Evolutionary conservation across 2,888 invertebrate species (phyloP).

Genomic region (Platycnemis pennipes): DNA sequence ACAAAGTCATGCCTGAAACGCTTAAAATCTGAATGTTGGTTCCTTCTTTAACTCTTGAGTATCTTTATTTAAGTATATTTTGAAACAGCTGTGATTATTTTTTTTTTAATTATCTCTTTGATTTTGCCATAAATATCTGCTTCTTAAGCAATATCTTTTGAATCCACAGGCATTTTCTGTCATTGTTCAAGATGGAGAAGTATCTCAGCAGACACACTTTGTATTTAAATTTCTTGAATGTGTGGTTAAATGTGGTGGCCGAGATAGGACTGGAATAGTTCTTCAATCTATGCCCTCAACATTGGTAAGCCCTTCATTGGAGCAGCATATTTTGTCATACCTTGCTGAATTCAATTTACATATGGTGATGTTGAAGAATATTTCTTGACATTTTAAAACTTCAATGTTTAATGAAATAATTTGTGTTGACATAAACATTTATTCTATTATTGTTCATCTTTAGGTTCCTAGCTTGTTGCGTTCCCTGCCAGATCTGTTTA

Average conservation of each 20-base stretch:
- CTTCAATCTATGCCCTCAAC: slow-evolving; percentile 88
- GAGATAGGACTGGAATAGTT: slow-evolving; percentile 86
- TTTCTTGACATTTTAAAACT: too few species aligned
- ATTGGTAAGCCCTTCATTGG: slow-evolving; percentile 78
- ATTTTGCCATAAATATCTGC: neutral
- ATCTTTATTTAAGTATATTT: too few species aligned
- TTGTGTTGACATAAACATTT: too few species aligned
- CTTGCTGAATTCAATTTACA: neutral
- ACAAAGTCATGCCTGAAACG: too few species aligned
- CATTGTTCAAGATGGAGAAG: slow-evolving; percentile 87
- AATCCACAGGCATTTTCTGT: slow-evolving; percentile 85
- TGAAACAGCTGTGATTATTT: too few species aligned
- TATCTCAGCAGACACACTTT: slow-evolving; percentile 91
- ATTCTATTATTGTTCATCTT: neutral
- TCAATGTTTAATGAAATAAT: too few species aligned
- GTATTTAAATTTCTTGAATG: slow-evolving; percentile 89
- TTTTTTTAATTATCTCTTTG: too few species aligned
- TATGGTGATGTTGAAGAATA: too few species aligned
- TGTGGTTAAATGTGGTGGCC: slow-evolving; percentile 87
- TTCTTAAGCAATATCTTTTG: slow-evolving; percentile 76
- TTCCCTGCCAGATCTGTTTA: slow-evolving; percentile 89
- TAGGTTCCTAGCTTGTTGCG: slow-evolving; percentile 89
- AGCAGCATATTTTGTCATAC: neutral
- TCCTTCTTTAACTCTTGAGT: too few species aligned
- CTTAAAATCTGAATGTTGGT: too few species aligned